phyloP scores from a whole-genome alignment of 1,140 invertebrate genomes.

The Drosophila busckii region DNA sequence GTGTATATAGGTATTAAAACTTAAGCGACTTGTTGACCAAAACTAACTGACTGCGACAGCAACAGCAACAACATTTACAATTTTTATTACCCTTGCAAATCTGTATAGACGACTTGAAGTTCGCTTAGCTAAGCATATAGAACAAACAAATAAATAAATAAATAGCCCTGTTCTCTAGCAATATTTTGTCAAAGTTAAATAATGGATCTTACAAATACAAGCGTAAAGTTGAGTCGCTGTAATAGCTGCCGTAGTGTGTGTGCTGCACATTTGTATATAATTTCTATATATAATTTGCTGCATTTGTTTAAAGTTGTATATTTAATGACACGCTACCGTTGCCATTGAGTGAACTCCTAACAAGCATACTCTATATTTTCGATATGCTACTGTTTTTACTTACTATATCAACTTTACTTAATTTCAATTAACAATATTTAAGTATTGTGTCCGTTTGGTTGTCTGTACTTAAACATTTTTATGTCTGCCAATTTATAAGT shows the following conservation, averaged over 20 bases:
- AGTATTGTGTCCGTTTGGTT: conserved; percentile 77
- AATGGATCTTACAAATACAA: conserved; percentile 58
- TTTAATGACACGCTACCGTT: conserved; percentile 41
- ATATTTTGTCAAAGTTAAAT: conserved; percentile 69
- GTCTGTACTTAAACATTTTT: conserved; percentile 79
- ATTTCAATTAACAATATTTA: conserved; percentile 67
- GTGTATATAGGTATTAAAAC: neutral
- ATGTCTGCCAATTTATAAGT: conserved; percentile 72
- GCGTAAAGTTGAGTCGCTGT: conserved; percentile 63
- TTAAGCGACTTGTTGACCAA: neutral
- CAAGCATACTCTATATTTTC: conserved; percentile 51
- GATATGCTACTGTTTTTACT: conserved; percentile 57
- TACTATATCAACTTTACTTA: conserved; percentile 58
- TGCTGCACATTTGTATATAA: conserved; percentile 17
- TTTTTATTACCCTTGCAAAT: conserved; percentile 62
- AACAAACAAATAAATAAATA: conserved; percentile 34
- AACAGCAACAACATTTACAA: conserved; percentile 19
- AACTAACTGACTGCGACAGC: neutral
- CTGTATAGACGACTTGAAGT: conserved; percentile 35
- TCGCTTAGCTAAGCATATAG: conserved; percentile 19
- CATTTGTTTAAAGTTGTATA: conserved; percentile 2
- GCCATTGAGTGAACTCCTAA: conserved; percentile 67
- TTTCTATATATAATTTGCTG: neutral
- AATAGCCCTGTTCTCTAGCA: conserved; percentile 70
- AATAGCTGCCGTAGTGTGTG: conserved; percentile 63